Evolutionary conservation across 2,888 invertebrate genomes (phyloP), one percentile per base, ranked within the genome.

Genomic region (Artemia sinica): DNA sequence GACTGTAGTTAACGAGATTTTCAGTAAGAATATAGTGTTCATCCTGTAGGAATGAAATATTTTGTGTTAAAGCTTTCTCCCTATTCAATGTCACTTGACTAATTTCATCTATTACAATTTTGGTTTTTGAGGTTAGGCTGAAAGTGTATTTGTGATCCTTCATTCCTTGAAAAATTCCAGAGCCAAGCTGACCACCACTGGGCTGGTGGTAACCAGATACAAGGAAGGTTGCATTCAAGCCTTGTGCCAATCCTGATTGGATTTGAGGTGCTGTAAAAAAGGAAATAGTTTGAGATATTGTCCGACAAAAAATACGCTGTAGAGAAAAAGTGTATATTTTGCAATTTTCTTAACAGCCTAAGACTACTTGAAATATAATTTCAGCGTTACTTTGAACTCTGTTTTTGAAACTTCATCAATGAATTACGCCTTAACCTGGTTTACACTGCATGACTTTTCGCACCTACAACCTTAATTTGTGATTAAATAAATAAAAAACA

Each of bases 171-270:
- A 82, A 89, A 69, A 90, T 85, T n/a, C 89, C 90, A 11, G 85
- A 85, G 6, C 90, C 91, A 50, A 85, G 82, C 72, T 82, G 83
- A 4, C 86, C 86, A 0, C 78, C 74, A 1, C 70, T 70, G 0
- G 86, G 85, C 66, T 81, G 78, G 75, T 86, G 88, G 3, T 86
- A 83, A 18, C 88, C 88, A 2, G 90, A 79, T 0, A 84, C 85
- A 11, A 90, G 75, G 6, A 91, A 80, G 74, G 86, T 87, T 0
- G 86, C 84, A 69, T 86, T 81, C 75, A 86, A 80, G 0, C 81
- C 79, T 70, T 83, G 82, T 0, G 89, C 83, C 81, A 86, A 90
- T 6, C 84, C 83, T 70, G 85, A 82, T 75, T 89, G 89, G 7
- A 82, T 80, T 75, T 87, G 84, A 0, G 84, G 80, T 66, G 84